Conservation (phyloP, 2,113 vertebrate species). For the Oncorhynchus tshawytscha region DNA sequence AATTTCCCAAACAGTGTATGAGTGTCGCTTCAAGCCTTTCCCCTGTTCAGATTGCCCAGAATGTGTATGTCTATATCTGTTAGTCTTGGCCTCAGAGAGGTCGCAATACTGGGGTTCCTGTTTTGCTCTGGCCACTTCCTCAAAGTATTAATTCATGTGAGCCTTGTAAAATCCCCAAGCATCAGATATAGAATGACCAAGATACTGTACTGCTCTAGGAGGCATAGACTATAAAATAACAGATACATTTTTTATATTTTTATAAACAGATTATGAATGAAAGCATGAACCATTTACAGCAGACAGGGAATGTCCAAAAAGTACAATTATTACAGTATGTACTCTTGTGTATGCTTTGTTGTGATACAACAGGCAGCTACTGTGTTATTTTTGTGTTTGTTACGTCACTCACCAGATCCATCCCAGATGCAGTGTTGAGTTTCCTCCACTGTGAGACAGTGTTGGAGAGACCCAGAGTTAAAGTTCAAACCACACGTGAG, state of each 20-base stretch:
- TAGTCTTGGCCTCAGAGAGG: neutral
- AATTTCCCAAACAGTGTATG: too few relatives aligned
- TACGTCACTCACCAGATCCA: constrained; percentile 9
- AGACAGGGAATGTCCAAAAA: neutral
- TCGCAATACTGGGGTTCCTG: constrained; percentile 41
- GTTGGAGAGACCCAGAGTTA: constrained; percentile 27
- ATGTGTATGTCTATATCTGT: neutral
- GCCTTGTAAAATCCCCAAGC: neutral
- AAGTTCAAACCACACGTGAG: neutral
- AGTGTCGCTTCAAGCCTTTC: too few relatives aligned
- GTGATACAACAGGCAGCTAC: neutral
- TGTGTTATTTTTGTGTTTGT: constrained; percentile 7
- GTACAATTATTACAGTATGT: neutral
- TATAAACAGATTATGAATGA: neutral
- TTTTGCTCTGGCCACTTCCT: constrained; percentile 55
- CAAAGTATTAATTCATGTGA: constrained; percentile 23
- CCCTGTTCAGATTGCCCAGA: neutral
- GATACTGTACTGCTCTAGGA: neutral
- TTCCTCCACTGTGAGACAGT: constrained; percentile 50
- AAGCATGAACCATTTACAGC: too few relatives aligned
- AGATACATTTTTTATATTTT: too few relatives aligned
- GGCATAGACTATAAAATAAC: neutral
- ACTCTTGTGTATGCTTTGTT: neutral
- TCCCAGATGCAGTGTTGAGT: constrained; percentile 32
- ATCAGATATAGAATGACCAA: neutral